Conservation (phyloP, 2,888 invertebrate species). For the Amblyjoppa fuscipennis region DNA sequence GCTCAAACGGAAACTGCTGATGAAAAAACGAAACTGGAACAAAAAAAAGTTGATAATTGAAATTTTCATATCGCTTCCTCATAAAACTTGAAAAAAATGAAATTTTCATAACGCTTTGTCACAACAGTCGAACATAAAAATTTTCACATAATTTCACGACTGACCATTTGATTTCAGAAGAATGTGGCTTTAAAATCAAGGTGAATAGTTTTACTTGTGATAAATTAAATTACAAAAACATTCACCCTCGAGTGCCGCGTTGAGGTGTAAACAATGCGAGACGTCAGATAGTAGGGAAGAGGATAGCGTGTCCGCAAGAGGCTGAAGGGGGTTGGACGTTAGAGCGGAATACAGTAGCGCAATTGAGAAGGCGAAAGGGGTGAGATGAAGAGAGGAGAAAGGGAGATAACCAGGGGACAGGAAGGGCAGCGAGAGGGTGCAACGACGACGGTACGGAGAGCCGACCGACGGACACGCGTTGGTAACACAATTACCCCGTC, state of each 20-base stretch:
- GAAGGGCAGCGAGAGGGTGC: constrained; percentile 55
- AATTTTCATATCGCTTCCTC: too few species aligned
- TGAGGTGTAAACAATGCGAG: neutral
- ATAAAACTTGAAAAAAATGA: too few species aligned
- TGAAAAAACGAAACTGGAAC: neutral
- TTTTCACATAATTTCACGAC: too few species aligned
- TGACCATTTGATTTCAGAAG: too few species aligned
- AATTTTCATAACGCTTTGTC: too few species aligned
- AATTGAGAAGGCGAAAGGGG: constrained; percentile 17
- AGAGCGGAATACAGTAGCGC: neutral
- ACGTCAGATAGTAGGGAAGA: neutral
- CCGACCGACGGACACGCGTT: constrained; percentile 80
- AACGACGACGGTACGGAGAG: constrained; percentile 50
- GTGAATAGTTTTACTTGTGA: neutral
- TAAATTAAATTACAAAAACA: neutral
- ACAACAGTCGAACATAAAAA: too few species aligned
- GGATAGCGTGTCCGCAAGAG: neutral
- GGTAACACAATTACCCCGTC: constrained; percentile 83
- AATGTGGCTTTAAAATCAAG: too few species aligned
- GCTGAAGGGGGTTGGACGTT: neutral
- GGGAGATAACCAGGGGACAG: constrained; percentile 29
- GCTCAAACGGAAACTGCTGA: neutral
- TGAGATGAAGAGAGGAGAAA: neutral
- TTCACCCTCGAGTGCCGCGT: neutral
- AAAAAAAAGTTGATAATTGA: neutral